Conservation (phyloP, 2,888 invertebrate genomes). For the Graphium colonna region DNA sequence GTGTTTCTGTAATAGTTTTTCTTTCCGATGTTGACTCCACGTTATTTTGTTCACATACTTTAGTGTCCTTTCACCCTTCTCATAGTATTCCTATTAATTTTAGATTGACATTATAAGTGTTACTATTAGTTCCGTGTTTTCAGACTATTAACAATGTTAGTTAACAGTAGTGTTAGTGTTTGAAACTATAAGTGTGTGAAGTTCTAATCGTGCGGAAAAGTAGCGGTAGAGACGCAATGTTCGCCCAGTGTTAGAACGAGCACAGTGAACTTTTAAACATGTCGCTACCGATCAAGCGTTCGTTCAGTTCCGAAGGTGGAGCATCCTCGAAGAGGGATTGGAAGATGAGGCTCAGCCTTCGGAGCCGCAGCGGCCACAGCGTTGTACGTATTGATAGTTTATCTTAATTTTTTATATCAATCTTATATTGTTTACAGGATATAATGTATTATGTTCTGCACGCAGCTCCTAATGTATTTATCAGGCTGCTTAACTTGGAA, state of each 20-base stretch:
- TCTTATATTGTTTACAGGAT: too few species aligned
- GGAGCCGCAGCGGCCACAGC: constrained; percentile 83
- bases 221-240: constrained; percentile 42
- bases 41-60: not conserved
- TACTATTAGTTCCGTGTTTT: constrained; percentile 1
- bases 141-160: not conserved
- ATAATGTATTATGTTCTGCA: too few species aligned
- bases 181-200: constrained; percentile 1
- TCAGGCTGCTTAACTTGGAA: too few species aligned
- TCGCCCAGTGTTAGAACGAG: constrained; percentile 18
- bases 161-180: not conserved
- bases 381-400: constrained; percentile 73
- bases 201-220: not conserved
- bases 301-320: constrained; percentile 82
- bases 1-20: constrained; percentile 12
- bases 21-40: not conserved
- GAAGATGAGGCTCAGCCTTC: constrained; percentile 86
- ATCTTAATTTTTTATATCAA: constrained; percentile 7
- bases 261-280: constrained; percentile 34
- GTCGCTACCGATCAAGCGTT: constrained; percentile 81
- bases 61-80: not conserved
- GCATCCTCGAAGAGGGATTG: constrained; percentile 82
- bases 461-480: too few species aligned
- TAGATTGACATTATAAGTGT: constrained; percentile 4
- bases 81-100: not conserved